Percentiles rank a stretch among this genome's conserved stretches.
phyloP scores from a whole-genome alignment of 2,888 invertebrate genomes.

The Yponomeuta evonymella region DNA sequence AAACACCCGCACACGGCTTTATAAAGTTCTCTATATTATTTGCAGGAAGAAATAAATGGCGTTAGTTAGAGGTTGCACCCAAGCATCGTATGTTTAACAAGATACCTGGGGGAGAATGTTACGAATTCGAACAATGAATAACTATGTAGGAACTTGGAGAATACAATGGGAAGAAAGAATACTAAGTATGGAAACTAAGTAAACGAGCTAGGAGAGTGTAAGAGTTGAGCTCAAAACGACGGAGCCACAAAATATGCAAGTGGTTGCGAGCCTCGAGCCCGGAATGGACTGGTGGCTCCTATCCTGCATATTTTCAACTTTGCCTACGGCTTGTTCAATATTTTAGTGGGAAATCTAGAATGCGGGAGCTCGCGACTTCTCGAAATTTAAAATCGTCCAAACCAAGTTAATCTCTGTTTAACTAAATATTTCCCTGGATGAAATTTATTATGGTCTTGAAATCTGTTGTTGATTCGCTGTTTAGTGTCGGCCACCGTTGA shows the following conservation, averaged over 20 bases:
- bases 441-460: too few relatives aligned
- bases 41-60: background rate
- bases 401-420: constrained; percentile 12
- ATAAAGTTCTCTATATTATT: constrained; percentile 36
- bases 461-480: too few relatives aligned
- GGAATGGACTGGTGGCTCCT: constrained; percentile 36
- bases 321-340: constrained; percentile 60
- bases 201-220: constrained; percentile 6
- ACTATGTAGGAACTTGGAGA: constrained; percentile 2
- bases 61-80: background rate
- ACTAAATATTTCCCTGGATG: background rate
- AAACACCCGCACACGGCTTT: constrained; percentile 59
- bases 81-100: background rate
- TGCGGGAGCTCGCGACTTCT: background rate
- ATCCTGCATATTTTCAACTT: constrained; percentile 65
- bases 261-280: constrained; percentile 39
- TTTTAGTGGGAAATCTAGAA: constrained; percentile 52
- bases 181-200: constrained; percentile 15
- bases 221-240: constrained; percentile 15
- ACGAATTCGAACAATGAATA: constrained; percentile 10
- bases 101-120: constrained; percentile 21
- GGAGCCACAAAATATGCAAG: constrained; percentile 54
- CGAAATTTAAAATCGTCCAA: background rate
- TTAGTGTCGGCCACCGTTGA: too few relatives aligned
- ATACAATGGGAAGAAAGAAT: constrained; percentile 13